Conservation (phyloP, 2,888 invertebrate genomes). For the Nesidiocoris tenuis region DNA sequence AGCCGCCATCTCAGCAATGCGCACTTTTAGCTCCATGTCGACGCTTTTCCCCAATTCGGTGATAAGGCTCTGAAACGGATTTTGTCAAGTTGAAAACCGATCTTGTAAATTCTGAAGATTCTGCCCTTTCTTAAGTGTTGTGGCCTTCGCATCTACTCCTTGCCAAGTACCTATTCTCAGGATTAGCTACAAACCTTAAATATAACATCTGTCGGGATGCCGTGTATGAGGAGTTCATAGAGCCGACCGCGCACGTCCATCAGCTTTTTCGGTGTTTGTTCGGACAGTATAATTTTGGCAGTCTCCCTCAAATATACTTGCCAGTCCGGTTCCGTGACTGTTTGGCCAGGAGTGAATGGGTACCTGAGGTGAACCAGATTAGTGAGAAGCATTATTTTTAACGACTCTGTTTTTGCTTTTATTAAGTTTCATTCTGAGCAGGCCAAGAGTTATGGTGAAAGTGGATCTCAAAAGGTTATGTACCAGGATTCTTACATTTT, state of each 20-base stretch:
- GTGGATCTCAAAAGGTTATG: no score
- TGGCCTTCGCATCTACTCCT: no score
- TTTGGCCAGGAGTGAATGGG: slow-evolving; percentile 77
- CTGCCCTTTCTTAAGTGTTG: no score
- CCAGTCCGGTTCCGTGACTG: slow-evolving; percentile 90
- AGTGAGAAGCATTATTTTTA: no score
- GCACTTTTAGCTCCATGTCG: slow-evolving; percentile 83
- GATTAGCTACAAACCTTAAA: no score
- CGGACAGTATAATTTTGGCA: slow-evolving; percentile 78
- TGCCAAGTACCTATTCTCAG: no score
- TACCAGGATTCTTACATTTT: no score
- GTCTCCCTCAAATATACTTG: slow-evolving; percentile 82
- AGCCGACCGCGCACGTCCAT: slow-evolving; percentile 81
- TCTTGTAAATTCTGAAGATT: no score
- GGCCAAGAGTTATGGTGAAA: no score
- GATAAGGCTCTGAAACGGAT: slow-evolving; percentile 64
- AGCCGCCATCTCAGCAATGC: slow-evolving; percentile 83
- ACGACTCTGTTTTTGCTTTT: no score
- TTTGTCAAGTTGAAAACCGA: no score
- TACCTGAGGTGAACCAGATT: slow-evolving; percentile 64
- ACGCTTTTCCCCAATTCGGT: slow-evolving; percentile 83
- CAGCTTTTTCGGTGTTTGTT: slow-evolving; percentile 83
- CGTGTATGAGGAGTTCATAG: slow-evolving; percentile 91
- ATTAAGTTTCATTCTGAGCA: no score
- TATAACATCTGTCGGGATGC: slow-evolving; percentile 89